Evolutionary conservation across 2,888 invertebrate genomes (phyloP).

Genomic region (Acrobasis repandana): DNA sequence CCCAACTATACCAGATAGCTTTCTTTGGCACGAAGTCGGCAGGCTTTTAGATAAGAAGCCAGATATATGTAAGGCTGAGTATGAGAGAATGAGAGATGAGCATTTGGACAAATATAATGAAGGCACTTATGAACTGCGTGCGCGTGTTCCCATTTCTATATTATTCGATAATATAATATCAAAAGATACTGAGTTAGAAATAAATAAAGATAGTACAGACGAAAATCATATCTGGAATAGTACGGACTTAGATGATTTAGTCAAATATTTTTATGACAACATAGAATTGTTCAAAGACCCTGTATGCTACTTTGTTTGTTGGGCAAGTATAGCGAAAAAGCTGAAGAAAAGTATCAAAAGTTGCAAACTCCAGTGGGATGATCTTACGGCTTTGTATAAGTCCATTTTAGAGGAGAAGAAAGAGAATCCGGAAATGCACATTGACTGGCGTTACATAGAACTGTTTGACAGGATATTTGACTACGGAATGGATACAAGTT

Average conservation of each 20-base stretch:
- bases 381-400: conserved; percentile 56
- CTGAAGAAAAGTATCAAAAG: conserved; percentile 41
- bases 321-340: conserved; percentile 54
- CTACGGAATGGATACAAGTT: conserved; percentile 67
- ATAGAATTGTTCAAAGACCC: conserved; percentile 66
- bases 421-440: conserved; percentile 68
- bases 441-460: conserved; percentile 74
- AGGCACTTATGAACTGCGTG: conserved; percentile 51
- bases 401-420: conserved; percentile 66
- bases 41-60: conserved; percentile 61
- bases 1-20: conserved; percentile 64
- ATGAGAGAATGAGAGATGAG: conserved; percentile 47
- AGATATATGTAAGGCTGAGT: conserved; percentile 57
- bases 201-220: conserved; percentile 36
- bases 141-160: conserved; percentile 58
- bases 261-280: conserved; percentile 64
- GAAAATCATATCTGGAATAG: conserved; percentile 46
- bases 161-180: conserved; percentile 66
- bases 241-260: conserved; percentile 56
- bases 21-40: conserved; percentile 72
- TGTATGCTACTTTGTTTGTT: conserved; percentile 66
- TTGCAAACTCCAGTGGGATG: conserved; percentile 64
- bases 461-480: conserved; percentile 74
- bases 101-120: conserved; percentile 56
- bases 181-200: conserved; percentile 51